Conservation (phyloP, 2,797 vertebrate genomes). For the Parotocinclus haroldoi region DNA sequence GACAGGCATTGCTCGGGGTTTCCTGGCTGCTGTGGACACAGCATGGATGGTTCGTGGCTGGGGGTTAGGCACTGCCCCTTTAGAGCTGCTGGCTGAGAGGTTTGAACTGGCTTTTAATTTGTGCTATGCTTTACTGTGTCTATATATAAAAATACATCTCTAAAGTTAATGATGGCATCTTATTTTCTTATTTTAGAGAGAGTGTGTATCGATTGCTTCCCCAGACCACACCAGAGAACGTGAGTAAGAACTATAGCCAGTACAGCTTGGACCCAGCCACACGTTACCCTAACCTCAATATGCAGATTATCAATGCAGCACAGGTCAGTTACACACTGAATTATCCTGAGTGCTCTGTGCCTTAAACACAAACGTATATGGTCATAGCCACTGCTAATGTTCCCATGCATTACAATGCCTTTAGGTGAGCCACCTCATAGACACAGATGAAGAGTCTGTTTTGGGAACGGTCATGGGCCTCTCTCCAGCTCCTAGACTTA, state of each 20-base stretch:
- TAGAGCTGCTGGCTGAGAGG: conserved; percentile 91
- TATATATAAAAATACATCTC: neutral
- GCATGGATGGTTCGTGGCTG: conserved; percentile 94
- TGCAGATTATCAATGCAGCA: conserved; percentile 75
- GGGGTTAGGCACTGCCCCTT: conserved; percentile 76
- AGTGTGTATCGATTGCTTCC: conserved; percentile 89
- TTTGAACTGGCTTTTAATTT: conserved; percentile 46
- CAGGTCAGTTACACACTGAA: conserved; percentile 72
- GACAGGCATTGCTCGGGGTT: conserved; percentile 92
- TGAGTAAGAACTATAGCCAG: conserved; percentile 88
- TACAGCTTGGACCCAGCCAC: conserved; percentile 88
- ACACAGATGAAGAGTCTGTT: conserved; percentile 78
- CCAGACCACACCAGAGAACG: conserved; percentile 94
- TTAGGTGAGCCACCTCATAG: conserved; percentile 89
- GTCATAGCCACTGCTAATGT: neutral
- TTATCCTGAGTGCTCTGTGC: neutral
- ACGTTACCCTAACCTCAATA: conserved; percentile 83
- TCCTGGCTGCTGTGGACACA: conserved; percentile 91
- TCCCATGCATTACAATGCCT: neutral
- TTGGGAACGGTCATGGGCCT: conserved; percentile 65
- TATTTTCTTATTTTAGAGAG: conserved; percentile 70
- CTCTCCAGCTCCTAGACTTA: conserved; percentile 71
- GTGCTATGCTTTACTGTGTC: neutral
- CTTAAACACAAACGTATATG: too few relatives aligned
- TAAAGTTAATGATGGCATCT: neutral